A percentile compares a stretch with the other conserved stretches of the same genome.
phyloP scores from a whole-genome alignment of 2,888 invertebrate species.

The Tiliacea citrago region DNA sequence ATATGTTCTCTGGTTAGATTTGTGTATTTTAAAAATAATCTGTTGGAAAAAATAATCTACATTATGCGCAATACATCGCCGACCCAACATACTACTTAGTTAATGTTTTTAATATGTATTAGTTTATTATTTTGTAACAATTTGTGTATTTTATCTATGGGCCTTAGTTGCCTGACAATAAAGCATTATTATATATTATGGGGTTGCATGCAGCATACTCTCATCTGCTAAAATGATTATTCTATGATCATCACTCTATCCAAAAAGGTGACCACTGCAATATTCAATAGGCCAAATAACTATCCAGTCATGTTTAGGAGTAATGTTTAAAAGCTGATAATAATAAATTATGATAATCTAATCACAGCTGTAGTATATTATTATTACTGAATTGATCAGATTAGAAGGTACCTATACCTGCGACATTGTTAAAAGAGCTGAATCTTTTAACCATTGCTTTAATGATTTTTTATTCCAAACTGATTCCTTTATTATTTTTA shows the following conservation, averaged over 20 bases:
- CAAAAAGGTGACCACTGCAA: not conserved
- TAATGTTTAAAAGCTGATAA: constrained; percentile 9
- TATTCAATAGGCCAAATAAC: not conserved
- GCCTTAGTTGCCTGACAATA: too few relatives aligned
- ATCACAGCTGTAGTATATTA: constrained; percentile 19
- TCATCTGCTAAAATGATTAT: not conserved
- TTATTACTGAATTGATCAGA: constrained; percentile 7
- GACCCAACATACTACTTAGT: too few relatives aligned
- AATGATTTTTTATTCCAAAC: not conserved
- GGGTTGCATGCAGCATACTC: not conserved
- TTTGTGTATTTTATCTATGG: too few relatives aligned
- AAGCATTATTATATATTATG: too few relatives aligned
- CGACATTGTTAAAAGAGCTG: not conserved
- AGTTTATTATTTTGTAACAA: too few relatives aligned
- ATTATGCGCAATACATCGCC: not conserved
- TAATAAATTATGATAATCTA: constrained; percentile 21
- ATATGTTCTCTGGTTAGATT: not conserved
- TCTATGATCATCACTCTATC: not conserved
- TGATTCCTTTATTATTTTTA: not conserved
- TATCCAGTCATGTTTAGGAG: constrained; percentile 19
- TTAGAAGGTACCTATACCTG: constrained; percentile 5
- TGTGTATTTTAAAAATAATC: not conserved
- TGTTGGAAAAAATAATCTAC: not conserved
- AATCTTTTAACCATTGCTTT: not conserved
- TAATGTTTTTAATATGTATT: too few relatives aligned